phyloP scores from a whole-genome alignment of 2,888 invertebrate species.

The Diloba caeruleocephala region DNA sequence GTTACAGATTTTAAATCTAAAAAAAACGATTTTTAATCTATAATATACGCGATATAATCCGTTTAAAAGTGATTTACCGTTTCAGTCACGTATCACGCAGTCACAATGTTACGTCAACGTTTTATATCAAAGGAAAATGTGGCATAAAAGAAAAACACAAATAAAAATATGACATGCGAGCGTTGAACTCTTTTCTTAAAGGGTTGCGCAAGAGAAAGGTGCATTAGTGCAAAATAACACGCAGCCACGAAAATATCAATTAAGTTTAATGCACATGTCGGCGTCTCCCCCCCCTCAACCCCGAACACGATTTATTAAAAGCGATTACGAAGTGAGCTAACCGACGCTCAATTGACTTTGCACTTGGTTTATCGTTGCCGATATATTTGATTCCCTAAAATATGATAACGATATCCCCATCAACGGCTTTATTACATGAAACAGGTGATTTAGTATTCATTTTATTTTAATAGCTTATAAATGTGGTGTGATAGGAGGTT shows the following conservation, averaged over 20 bases:
- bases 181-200: constrained; percentile 56
- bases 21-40: too few relatives aligned
- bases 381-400: constrained; percentile 72
- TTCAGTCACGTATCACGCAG: too few relatives aligned
- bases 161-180: constrained; percentile 22
- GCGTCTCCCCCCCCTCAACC: constrained; percentile 50
- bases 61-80: too few relatives aligned
- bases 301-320: constrained; percentile 75
- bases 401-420: constrained; percentile 59
- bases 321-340: constrained; percentile 69
- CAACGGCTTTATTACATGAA: constrained; percentile 42
- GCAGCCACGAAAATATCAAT: constrained; percentile 85
- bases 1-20: too few relatives aligned
- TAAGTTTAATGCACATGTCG: constrained; percentile 82
- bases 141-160: too few relatives aligned
- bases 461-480: constrained; percentile 34
- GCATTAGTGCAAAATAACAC: constrained; percentile 82
- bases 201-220: constrained; percentile 73
- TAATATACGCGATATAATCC: too few relatives aligned
- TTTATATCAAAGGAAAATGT: too few relatives aligned
- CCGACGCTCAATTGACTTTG: constrained; percentile 70
- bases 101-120: too few relatives aligned
- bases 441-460: constrained; percentile 41
- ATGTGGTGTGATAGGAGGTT: constrained; percentile 9
- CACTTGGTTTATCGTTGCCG: constrained; percentile 71